Evolutionary conservation across 1,140 invertebrate species (phyloP), one percentile per base, ranked within the genome.

Genomic region (Diorhabda elongata): DNA sequence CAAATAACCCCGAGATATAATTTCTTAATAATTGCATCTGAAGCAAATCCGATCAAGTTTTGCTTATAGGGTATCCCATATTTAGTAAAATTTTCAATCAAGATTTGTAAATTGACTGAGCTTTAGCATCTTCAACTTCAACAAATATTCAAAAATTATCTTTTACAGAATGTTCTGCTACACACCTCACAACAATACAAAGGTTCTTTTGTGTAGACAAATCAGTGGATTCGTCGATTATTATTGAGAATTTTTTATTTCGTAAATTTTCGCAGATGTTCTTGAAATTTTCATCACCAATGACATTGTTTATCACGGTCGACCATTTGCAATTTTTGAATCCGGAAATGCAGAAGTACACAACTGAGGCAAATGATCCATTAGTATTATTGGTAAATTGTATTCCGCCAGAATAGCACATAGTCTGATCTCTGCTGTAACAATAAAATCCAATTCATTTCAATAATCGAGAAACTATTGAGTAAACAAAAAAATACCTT

Each of bases 1-100:
- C 44, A 66, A 67, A 71, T 41, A 76, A 65, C 8, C 42, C 43
- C 1, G 73, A 72, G 8, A 69, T 65, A 52, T 75, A 69, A 67
- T 63, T 70, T 64, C 69, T 73, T 47, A 77, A 72, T 5, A 61
- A 61, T n/a, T 4, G 58, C 63, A 69, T 64, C 44, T 52, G 45
- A 52, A 52, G 45, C 45, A 52, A 52, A 52, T 52, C 45, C 45
- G 8, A 52, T 52, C 8, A 52, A 52, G 8, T 9, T 52, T 52
- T 52, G 45, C 8, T 52, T 52, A 52, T 52, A 52, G 8, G 45
- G 45, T 6, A 52, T 52, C 8, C 8, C 8, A 52, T 52, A 6
- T 6, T 52, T 9, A 9, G 8, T 52, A 9, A 52, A 52, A 52
- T 6, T 9, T 6, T 52, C 8, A 6, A 6, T 52, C 5, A 52